These are phyloP conservation scores for Amblyopsis rosae DNA, from an alignment of 2,113 vertebrate species.

Conservation along the genomic window DNA sequence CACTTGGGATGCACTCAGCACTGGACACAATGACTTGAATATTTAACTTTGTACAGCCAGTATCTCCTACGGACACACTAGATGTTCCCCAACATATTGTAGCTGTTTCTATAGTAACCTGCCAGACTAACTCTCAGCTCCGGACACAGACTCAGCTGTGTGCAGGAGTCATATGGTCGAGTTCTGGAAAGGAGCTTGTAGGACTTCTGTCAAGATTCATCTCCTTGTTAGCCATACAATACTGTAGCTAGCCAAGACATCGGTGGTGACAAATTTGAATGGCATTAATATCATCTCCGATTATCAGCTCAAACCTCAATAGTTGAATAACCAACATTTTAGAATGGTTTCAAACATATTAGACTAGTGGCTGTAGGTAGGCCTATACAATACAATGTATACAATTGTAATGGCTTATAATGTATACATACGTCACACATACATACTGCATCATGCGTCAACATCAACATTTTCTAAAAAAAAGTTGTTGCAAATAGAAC, in stretches of 20 bases:
- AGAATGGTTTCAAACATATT: conserved; percentile 39
- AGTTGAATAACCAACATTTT: conserved; percentile 23
- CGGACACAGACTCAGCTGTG: conserved; percentile 30
- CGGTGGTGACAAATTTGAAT: background rate
- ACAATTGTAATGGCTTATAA: conserved; percentile 37
- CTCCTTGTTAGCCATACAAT: conserved; percentile 9
- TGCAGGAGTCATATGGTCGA: conserved; percentile 33
- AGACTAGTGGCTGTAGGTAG: conserved; percentile 34
- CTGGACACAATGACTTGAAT: conserved; percentile 20
- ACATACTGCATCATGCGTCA: conserved; percentile 23
- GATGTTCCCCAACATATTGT: conserved; percentile 4
- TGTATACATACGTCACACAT: conserved; percentile 37
- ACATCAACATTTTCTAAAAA: conserved; percentile 68
- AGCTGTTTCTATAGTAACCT: conserved; percentile 1
- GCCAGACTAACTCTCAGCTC: conserved; percentile 1
- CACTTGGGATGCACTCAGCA: background rate
- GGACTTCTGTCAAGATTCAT: conserved; percentile 27
- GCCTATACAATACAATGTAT: conserved; percentile 23
- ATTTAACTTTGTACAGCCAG: conserved; percentile 13
- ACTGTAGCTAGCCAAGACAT: conserved; percentile 18
- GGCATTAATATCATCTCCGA: conserved; percentile 25
- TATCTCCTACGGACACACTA: conserved; percentile 4
- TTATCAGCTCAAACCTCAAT: conserved; percentile 30
- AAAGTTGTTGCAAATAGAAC: conserved; percentile 72
- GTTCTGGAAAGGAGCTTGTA: conserved; percentile 29